phyloP scores from a whole-genome alignment of 2,797 vertebrate genomes.

The Vespertilio murinus region DNA sequence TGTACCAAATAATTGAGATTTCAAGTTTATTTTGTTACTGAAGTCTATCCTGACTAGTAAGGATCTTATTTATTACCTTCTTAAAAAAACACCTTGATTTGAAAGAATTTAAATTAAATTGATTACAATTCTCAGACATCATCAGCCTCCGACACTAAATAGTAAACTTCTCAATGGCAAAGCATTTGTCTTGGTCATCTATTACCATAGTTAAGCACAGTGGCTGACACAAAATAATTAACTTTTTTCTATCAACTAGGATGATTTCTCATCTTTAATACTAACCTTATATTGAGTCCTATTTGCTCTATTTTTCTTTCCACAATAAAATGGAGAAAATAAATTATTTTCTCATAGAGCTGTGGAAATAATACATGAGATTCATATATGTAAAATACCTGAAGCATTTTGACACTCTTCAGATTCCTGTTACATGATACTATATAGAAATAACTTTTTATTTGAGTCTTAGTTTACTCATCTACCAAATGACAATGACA shows the following conservation, averaged over 20 bases:
- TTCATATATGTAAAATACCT: background rate
- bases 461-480: background rate
- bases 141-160: background rate
- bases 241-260: background rate
- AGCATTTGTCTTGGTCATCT: background rate
- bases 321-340: background rate
- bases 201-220: background rate
- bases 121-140: background rate
- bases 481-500: background rate
- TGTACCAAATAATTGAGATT: background rate
- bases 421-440: background rate
- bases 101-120: background rate
- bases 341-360: background rate
- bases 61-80: background rate
- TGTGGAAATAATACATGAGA: background rate
- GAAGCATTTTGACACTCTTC: background rate
- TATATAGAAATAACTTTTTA: background rate
- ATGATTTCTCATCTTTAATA: background rate
- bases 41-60: background rate
- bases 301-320: background rate
- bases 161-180: background rate
- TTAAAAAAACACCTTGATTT: background rate
- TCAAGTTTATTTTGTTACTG: background rate
- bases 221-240: background rate
- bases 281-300: background rate